Evolutionary conservation across 2,113 vertebrate species (phyloP).

Genomic region (Aix galericulata): DNA sequence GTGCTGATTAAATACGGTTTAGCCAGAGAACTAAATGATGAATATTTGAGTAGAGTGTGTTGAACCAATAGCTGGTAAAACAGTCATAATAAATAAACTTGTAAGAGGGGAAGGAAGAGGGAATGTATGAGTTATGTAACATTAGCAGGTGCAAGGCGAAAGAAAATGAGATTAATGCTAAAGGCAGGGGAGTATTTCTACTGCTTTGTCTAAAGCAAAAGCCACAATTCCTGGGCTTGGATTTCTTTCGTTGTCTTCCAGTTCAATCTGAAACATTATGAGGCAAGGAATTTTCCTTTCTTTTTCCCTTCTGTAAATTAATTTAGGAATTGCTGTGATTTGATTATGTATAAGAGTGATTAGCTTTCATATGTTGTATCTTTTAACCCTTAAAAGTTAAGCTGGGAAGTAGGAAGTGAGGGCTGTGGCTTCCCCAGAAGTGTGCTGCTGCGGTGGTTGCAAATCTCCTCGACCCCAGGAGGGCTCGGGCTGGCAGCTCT

Average conservation of each 20-base stretch:
- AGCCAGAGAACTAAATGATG: constrained; percentile 78
- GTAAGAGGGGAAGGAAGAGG: constrained; percentile 31
- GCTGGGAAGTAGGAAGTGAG: not conserved
- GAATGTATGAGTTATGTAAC: constrained; percentile 39
- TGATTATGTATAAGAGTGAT: not conserved
- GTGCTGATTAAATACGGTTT: constrained; percentile 81
- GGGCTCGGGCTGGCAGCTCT: not conserved
- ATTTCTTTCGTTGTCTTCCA: not conserved
- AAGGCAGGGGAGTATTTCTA: not conserved
- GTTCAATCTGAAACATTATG: not conserved
- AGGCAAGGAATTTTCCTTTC: not conserved
- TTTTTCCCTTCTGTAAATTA: not conserved
- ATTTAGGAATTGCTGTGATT: not conserved
- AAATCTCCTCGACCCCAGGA: not conserved
- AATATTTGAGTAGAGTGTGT: constrained; percentile 75
- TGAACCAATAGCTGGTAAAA: constrained; percentile 74
- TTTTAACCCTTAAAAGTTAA: not conserved
- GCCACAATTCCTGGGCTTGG: not conserved
- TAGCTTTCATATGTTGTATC: not conserved
- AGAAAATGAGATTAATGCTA: not conserved
- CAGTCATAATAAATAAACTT: constrained; percentile 77
- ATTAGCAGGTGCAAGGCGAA: constrained; percentile 43
- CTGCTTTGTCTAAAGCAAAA: constrained; percentile 5
- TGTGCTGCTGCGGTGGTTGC: fast-evolving
- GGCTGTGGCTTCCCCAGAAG: not conserved